Percentiles rank a stretch among this genome's conserved stretches.
Conservation (phyloP, 2,888 invertebrate genomes). For the Cosmorhoe ocellata region DNA sequence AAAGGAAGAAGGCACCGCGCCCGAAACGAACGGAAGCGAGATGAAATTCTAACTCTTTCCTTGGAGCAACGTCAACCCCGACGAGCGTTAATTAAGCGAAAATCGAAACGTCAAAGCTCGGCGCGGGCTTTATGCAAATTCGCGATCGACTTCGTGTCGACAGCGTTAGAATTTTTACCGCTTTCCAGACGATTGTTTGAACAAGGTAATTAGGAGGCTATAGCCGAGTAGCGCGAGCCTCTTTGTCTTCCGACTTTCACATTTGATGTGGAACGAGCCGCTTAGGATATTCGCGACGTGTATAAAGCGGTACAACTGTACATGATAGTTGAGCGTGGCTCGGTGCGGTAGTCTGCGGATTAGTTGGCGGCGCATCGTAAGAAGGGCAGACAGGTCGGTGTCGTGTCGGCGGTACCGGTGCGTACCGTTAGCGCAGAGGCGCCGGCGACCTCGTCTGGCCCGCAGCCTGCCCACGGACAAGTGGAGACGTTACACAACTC, state of each 20-base stretch:
- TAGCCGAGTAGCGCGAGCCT: conserved; percentile 39
- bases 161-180: conserved; percentile 68
- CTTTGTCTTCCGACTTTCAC: conserved; percentile 27
- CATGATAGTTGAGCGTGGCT: conserved; percentile 12
- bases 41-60: conserved; percentile 71
- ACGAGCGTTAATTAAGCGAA: conserved; percentile 79
- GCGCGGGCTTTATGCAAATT: conserved; percentile 76
- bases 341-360: conserved; percentile 14
- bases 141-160: conserved; percentile 71
- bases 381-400: conserved; percentile 40
- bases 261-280: conserved; percentile 16
- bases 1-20: conserved; percentile 56
- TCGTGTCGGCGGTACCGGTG: conserved; percentile 51
- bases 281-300: conserved; percentile 17
- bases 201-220: conserved; percentile 67
- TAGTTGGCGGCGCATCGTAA: conserved; percentile 32
- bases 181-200: conserved; percentile 65
- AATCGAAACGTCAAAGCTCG: conserved; percentile 78
- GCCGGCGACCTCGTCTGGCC: conserved; percentile 38
- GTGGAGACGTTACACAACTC: conserved; percentile 38
- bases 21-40: conserved; percentile 60
- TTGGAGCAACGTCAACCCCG: conserved; percentile 49
- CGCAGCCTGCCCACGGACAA: conserved; percentile 20
- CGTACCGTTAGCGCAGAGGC: conserved; percentile 65
- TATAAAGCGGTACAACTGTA: conserved; percentile 10